Evolutionary conservation across 2,888 invertebrate genomes (phyloP), one percentile per base, ranked within the genome.

Genomic region (Drosophila colorata): DNA sequence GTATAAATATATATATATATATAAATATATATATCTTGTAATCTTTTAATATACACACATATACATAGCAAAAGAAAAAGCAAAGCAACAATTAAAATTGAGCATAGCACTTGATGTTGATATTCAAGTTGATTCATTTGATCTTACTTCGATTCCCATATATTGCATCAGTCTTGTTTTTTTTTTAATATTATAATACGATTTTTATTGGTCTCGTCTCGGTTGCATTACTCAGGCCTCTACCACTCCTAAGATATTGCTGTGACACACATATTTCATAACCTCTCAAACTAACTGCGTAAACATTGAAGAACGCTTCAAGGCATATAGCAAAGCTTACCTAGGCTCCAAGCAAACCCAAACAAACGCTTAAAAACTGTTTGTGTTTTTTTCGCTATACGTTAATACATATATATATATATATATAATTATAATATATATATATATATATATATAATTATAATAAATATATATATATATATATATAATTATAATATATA

Each of bases 251-350:
- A 61, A 64, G 59, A 68, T 68, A 78, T 78, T 72, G 82, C 80
- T 81, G 76, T 81, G 82, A 80, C 76, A 67, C 58, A 63, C 31
- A 40, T 23, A 74, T 66, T 69, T 38, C 59, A 64, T 61, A 76
- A 66, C 65, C 70, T 79, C 74, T 72, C 69, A 72, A 72, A 71
- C 67, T 77, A 67, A 78, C 66, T 69, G 74, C 66, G 55, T 51
- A 43, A 60, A 60, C 55, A 67, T 67, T 58, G 51, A 65, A 40
- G 60, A 51, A 38, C 60, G 68, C 68, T 67, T 67, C 43, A 60
- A 59, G 60, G 67, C 74, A 81, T 68, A 69, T 52, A 78, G 43
- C 51, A 78, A 69, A 84, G 78, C 79, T 72, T 78, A 73, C 51
- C 69, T 78, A 78, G 65, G 69, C 74, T 69, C 60, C 67, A 67